phyloP scores from a whole-genome alignment of 2,888 invertebrate genomes.

The Lasioglossum villosulum region DNA sequence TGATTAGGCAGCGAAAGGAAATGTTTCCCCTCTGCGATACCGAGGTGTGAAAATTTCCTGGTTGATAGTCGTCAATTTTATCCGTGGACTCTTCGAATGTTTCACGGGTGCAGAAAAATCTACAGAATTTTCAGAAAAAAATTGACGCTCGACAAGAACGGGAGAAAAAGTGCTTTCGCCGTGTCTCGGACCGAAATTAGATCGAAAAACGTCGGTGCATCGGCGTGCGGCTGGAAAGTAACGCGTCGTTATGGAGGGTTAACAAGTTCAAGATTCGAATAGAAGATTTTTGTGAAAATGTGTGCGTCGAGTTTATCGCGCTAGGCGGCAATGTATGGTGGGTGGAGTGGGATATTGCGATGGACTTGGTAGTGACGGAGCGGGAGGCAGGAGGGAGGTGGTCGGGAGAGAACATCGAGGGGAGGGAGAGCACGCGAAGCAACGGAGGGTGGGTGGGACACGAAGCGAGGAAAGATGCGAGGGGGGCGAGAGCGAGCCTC shows the following conservation, averaged over 20 bases:
- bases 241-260: not conserved
- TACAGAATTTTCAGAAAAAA: not conserved
- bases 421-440: constrained; percentile 52
- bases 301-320: constrained; percentile 11
- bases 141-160: not conserved
- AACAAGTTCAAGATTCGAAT: constrained; percentile 15
- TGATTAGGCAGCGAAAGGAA: not conserved
- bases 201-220: not conserved
- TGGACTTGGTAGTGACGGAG: constrained; percentile 45
- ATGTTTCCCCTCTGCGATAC: not conserved
- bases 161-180: not conserved
- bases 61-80: not conserved
- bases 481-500: constrained; percentile 58
- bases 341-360: constrained; percentile 55
- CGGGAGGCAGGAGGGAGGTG: constrained; percentile 40
- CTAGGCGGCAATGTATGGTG: constrained; percentile 13
- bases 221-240: not conserved
- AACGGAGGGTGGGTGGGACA: constrained; percentile 62
- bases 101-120: not conserved
- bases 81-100: not conserved
- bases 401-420: constrained; percentile 15
- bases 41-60: not conserved
- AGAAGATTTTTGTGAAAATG: constrained; percentile 1
- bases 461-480: constrained; percentile 50
- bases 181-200: not conserved